Evolutionary conservation across 2,797 vertebrate genomes (phyloP).

Genomic region (Pogonophryne albipinna): DNA sequence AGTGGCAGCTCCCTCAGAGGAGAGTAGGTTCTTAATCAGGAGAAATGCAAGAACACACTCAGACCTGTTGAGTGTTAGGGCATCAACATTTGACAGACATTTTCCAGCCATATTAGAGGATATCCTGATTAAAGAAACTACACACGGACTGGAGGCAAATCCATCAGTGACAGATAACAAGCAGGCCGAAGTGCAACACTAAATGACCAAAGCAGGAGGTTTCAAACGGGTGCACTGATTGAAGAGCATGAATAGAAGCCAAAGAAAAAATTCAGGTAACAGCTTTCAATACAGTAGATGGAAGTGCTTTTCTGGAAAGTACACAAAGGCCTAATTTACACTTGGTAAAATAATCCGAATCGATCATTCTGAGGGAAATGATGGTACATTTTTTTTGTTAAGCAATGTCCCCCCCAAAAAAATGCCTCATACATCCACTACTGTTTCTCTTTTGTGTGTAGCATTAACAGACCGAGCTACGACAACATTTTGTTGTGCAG

Average conservation of each 20-base stretch:
- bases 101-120: conserved; percentile 5
- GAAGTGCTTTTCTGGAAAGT: conserved; percentile 7
- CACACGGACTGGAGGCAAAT: conserved; percentile 33
- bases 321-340: conserved; percentile 15
- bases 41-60: conserved; percentile 46
- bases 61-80: conserved; percentile 36
- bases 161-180: conserved; percentile 41
- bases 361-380: not conserved
- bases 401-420: too few relatives aligned
- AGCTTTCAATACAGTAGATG: not conserved
- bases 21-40: conserved; percentile 47
- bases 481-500: too few relatives aligned
- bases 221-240: not conserved
- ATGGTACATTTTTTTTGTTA: too few relatives aligned
- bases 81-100: conserved; percentile 36
- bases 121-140: conserved; percentile 38
- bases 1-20: conserved; percentile 58
- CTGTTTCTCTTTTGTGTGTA: too few relatives aligned
- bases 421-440: too few relatives aligned
- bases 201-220: conserved; percentile 21
- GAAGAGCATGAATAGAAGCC: not conserved
- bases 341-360: not conserved
- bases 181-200: conserved; percentile 16
- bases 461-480: too few relatives aligned
- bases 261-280: not conserved